Evolutionary conservation across 2,888 invertebrate genomes (phyloP).

Genomic region (Stegana nigrithorax): DNA sequence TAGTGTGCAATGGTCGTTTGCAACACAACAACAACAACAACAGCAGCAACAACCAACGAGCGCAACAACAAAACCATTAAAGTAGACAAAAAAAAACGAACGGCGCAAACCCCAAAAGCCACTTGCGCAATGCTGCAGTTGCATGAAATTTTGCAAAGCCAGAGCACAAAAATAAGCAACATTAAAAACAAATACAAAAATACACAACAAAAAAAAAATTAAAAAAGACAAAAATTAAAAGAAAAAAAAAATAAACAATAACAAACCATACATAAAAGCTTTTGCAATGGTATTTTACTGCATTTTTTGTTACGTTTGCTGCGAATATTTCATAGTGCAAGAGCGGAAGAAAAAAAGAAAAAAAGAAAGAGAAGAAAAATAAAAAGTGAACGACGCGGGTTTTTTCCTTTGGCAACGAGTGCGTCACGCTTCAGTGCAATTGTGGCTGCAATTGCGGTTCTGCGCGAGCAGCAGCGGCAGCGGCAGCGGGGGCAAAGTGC

Average conservation of each 20-base stretch:
- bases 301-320: too few species aligned
- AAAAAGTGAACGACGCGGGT: too few species aligned
- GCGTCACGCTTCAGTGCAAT: neutral
- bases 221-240: neutral
- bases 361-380: neutral
- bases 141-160: neutral
- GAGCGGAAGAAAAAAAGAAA: neutral
- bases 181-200: neutral
- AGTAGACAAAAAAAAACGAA: too few species aligned
- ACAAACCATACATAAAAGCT: neutral
- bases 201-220: neutral
- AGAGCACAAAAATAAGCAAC: neutral
- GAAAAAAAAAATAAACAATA: too few species aligned
- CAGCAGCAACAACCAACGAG: neutral
- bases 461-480: neutral
- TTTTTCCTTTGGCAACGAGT: too few species aligned
- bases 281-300: neutral
- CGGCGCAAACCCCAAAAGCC: too few species aligned
- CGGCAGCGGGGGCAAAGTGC: neutral
- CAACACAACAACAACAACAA: neutral
- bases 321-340: too few species aligned
- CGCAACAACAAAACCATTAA: too few species aligned
- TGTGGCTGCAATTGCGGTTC: neutral
- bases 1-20: neutral
- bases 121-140: conserved; percentile 4